Percentiles rank a stretch among this genome's conserved stretches.
phyloP scores from a whole-genome alignment of 2,797 vertebrate species.

The Channa striata region DNA sequence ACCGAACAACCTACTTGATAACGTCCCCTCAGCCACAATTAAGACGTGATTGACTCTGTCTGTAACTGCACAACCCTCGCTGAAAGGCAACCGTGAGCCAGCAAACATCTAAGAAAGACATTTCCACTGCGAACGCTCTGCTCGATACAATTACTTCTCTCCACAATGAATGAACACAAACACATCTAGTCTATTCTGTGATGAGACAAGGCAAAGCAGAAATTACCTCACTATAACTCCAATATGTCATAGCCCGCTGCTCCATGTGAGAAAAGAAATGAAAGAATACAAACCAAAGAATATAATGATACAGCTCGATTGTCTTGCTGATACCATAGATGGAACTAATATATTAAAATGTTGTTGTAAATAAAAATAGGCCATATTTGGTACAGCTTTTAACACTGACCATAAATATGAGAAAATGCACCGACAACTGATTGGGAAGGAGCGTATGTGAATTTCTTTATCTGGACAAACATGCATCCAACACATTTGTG shows the following conservation, averaged over 20 bases:
- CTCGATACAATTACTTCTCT: neutral
- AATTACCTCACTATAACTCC: neutral
- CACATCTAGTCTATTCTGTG: neutral
- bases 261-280: neutral
- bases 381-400: neutral
- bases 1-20: too few species aligned
- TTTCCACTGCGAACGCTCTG: neutral
- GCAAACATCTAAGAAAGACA: neutral
- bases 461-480: neutral
- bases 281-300: neutral
- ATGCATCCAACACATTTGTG: neutral
- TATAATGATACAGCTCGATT: too few species aligned
- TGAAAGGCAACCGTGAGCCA: neutral
- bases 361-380: neutral
- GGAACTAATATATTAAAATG: neutral
- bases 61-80: too few species aligned
- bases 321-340: neutral
- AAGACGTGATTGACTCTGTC: too few species aligned
- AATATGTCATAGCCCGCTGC: neutral
- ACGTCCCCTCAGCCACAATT: too few species aligned
- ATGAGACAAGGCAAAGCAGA: neutral
- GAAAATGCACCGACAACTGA: neutral
- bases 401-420: neutral
- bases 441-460: neutral
- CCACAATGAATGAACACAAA: neutral